Percentiles rank a stretch among this genome's conserved stretches.
phyloP scores from a whole-genome alignment of 2,888 invertebrate species.

The Parnassius apollo region DNA sequence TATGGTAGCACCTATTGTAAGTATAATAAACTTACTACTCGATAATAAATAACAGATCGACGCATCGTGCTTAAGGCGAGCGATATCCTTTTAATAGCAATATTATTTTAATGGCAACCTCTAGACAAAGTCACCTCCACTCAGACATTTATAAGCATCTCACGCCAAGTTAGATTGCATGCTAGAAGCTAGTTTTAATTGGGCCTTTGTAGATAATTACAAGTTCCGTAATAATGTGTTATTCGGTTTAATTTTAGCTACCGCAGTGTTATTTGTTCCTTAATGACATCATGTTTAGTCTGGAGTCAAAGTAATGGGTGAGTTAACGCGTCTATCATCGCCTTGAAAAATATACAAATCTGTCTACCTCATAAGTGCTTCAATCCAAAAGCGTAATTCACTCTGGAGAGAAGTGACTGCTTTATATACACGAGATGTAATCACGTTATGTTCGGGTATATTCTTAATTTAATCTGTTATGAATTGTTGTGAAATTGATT shows the following conservation, averaged over 20 bases:
- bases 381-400: slow-evolving; percentile 38
- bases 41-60: slow-evolving; percentile 7
- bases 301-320: slow-evolving; percentile 35
- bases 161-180: slow-evolving; percentile 38
- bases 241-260: slow-evolving; percentile 42
- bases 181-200: slow-evolving; percentile 41
- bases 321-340: slow-evolving; percentile 41
- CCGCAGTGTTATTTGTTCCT: slow-evolving; percentile 33
- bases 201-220: slow-evolving; percentile 42
- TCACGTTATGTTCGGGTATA: too few species aligned
- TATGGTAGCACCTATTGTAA: too few species aligned
- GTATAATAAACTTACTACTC: slow-evolving; percentile 1
- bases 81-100: slow-evolving; percentile 18
- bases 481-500: background rate
- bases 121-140: slow-evolving; percentile 43
- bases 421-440: slow-evolving; percentile 5
- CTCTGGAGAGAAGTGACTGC: slow-evolving; percentile 41
- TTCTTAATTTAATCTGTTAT: background rate
- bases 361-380: slow-evolving; percentile 42
- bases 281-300: slow-evolving; percentile 62
- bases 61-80: slow-evolving; percentile 1
- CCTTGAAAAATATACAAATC: slow-evolving; percentile 18
- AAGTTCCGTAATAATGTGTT: slow-evolving; percentile 35
- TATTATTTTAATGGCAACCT: slow-evolving; percentile 37
- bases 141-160: slow-evolving; percentile 34